Percentiles rank a stretch among this genome's conserved stretches.
These are phyloP conservation scores for Molossus alvarezi DNA, from an alignment of 2,797 vertebrate genomes.

Conservation along the genomic window DNA sequence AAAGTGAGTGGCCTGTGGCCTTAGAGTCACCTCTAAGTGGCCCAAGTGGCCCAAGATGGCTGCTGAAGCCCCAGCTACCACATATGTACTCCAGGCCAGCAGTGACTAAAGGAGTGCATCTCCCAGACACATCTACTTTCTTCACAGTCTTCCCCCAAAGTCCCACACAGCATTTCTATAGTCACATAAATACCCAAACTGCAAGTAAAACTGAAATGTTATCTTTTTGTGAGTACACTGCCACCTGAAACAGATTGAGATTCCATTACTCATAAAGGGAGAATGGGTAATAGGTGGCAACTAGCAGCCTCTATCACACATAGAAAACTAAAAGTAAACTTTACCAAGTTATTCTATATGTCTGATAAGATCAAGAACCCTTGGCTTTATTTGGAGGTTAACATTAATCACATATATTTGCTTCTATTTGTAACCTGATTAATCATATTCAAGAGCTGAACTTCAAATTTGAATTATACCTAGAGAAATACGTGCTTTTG, in stretches of 20 bases:
- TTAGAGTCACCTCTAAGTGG: not conserved
- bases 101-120: not conserved
- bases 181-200: not conserved
- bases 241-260: not conserved
- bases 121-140: not conserved
- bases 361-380: not conserved
- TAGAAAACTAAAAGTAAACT: not conserved
- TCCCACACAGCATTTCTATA: not conserved
- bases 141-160: not conserved
- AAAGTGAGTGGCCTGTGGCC: not conserved
- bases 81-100: not conserved
- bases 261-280: not conserved
- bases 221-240: not conserved
- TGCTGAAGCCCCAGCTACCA: not conserved
- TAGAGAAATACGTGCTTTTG: not conserved
- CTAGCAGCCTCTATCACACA: not conserved
- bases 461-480: not conserved
- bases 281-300: not conserved
- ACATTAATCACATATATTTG: not conserved
- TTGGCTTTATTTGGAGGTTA: not conserved
- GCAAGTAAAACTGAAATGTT: not conserved
- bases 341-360: not conserved
- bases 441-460: not conserved
- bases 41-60: not conserved
- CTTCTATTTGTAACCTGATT: slow-evolving; percentile 10